phyloP scores from a whole-genome alignment of 2,797 vertebrate species.

The Thamnophis elegans region DNA sequence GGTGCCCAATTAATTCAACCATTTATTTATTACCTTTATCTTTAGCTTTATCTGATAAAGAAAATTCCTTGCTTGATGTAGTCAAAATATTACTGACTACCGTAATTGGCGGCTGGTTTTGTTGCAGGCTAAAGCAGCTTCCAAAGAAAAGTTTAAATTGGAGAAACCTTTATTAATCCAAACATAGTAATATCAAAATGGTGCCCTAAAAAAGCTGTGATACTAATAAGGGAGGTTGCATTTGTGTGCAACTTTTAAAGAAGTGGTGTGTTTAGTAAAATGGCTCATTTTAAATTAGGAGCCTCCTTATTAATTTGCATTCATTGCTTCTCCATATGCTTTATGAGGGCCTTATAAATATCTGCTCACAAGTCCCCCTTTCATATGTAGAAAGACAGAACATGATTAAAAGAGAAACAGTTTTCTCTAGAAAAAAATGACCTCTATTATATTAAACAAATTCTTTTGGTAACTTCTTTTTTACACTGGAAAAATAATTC shows the following conservation, averaged over 20 bases:
- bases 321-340: background rate
- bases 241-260: background rate
- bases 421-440: background rate
- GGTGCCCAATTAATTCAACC: background rate
- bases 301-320: background rate
- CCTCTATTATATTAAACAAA: background rate
- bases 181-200: background rate
- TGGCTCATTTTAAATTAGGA: background rate
- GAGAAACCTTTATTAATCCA: background rate
- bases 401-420: background rate
- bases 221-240: background rate
- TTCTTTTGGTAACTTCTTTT: background rate
- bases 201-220: background rate
- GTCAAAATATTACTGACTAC: background rate
- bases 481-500: background rate
- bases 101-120: background rate
- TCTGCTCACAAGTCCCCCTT: background rate
- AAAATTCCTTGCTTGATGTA: background rate
- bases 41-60: background rate
- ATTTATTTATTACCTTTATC: background rate
- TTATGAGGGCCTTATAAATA: background rate
- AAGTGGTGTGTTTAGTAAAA: background rate
- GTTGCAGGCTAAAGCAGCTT: background rate
- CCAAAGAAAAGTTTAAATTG: background rate
- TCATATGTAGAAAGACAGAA: background rate